phyloP scores from a whole-genome alignment of 2,113 vertebrate genomes.

The Synodontis membranacea region DNA sequence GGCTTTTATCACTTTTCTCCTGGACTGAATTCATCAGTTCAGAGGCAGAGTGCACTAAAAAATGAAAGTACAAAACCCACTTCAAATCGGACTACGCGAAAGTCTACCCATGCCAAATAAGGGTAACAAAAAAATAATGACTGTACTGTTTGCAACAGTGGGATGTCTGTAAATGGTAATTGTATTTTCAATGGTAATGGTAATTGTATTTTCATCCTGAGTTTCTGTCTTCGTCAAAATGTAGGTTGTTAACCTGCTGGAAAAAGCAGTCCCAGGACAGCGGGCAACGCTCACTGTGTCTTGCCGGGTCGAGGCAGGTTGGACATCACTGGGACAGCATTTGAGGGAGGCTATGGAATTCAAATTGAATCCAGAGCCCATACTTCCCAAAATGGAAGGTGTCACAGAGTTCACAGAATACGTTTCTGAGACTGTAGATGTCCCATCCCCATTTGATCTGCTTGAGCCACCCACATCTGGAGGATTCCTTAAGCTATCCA shows the following conservation, averaged over 20 bases:
- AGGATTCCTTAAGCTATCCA: slow-evolving; percentile 96
- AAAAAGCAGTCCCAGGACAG: slow-evolving; percentile 78
- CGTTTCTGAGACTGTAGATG: slow-evolving; percentile 87
- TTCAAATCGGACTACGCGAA: too few species aligned
- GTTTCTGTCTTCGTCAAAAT: slow-evolving; percentile 56
- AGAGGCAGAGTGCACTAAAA: too few species aligned
- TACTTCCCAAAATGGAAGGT: slow-evolving; percentile 85
- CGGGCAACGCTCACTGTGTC: slow-evolving; percentile 89
- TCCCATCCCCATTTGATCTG: slow-evolving; percentile 92
- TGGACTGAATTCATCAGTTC: too few species aligned
- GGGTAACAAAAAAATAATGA: too few species aligned
- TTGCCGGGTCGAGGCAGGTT: slow-evolving; percentile 87
- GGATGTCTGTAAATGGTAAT: too few species aligned
- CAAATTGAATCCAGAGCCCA: slow-evolving; percentile 81
- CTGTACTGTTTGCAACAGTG: too few species aligned
- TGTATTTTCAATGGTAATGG: background rate
- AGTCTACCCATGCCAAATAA: too few species aligned
- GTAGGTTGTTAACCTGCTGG: slow-evolving; percentile 84
- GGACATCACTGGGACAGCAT: slow-evolving; percentile 82
- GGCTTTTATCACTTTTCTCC: too few species aligned
- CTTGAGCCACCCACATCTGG: slow-evolving; percentile 95
- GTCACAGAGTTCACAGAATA: slow-evolving; percentile 88
- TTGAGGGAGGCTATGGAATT: slow-evolving; percentile 79
- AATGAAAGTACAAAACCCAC: too few species aligned
- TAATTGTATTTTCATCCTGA: slow-evolving; percentile 31